Percentiles rank a stretch among this genome's conserved stretches.
These are phyloP conservation scores for Toxotes jaculatrix DNA, from an alignment of 2,113 vertebrate species.

Conservation along the genomic window DNA sequence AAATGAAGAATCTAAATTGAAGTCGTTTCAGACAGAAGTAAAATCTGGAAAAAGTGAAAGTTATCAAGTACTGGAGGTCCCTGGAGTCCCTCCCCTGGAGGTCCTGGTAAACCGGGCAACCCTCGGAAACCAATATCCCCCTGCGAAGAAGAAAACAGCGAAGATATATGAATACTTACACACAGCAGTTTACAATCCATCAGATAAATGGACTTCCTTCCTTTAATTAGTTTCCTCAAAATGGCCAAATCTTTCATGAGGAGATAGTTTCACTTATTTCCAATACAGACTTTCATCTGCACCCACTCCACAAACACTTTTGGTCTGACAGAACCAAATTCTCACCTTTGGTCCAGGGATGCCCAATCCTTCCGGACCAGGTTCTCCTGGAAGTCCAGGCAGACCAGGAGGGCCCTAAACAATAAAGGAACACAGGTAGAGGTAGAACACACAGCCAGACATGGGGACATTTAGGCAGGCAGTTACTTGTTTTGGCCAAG, in stretches of 20 bases:
- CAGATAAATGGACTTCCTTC: conserved; percentile 18
- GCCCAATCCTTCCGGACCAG: conserved; percentile 87
- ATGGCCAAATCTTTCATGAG: conserved; percentile 1
- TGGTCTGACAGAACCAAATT: background rate
- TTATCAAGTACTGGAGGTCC: conserved; percentile 86
- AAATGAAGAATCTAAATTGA: background rate
- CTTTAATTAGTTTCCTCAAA: conserved; percentile 43
- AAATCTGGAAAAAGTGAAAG: conserved; percentile 16
- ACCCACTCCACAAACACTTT: background rate
- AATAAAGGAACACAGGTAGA: conserved; percentile 22
- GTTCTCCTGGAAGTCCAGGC: conserved; percentile 88
- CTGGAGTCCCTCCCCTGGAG: conserved; percentile 89
- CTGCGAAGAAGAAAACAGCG: conserved; percentile 72
- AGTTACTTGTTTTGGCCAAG: background rate
- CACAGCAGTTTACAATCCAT: conserved; percentile 22
- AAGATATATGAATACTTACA: conserved; percentile 20
- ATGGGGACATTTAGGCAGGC: background rate
- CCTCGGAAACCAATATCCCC: conserved; percentile 90
- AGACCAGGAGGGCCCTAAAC: conserved; percentile 88
- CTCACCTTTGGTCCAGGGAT: conserved; percentile 91
- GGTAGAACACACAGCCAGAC: background rate
- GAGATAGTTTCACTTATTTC: conserved; percentile 3
- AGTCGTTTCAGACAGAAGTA: background rate
- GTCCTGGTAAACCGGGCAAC: conserved; percentile 84
- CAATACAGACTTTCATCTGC: background rate